Evolutionary conservation across 2,113 vertebrate genomes (phyloP).

Genomic region (Rhinolophus sinicus): DNA sequence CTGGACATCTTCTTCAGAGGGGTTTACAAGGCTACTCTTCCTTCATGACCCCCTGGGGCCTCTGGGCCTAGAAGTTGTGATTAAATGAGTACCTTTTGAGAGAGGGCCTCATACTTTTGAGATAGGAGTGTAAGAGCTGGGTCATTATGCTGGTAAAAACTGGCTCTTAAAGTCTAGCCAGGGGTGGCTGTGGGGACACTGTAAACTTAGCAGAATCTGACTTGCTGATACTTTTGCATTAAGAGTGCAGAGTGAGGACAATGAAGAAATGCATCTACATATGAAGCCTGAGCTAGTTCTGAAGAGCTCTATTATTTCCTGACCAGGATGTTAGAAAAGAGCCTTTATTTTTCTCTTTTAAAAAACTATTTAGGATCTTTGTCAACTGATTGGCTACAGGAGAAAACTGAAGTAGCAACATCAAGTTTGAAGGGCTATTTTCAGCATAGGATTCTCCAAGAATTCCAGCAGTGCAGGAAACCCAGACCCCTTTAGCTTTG

Average conservation of each 20-base stretch:
- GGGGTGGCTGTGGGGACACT: neutral
- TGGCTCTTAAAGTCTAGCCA: neutral
- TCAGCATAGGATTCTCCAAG: neutral
- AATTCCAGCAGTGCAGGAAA: neutral
- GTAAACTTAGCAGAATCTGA: neutral
- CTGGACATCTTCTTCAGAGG: neutral
- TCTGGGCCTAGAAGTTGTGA: neutral
- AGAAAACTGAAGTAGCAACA: slow-evolving; percentile 19
- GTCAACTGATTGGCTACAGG: neutral
- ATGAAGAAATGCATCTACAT: neutral
- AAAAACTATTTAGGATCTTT: neutral
- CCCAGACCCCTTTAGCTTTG: neutral
- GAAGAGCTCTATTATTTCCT: neutral
- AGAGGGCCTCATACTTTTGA: neutral
- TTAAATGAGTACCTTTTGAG: neutral
- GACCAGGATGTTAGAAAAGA: neutral
- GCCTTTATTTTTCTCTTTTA: neutral
- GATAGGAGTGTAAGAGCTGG: neutral
- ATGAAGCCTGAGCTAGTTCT: neutral
- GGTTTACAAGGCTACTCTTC: neutral
- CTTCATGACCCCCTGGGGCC: neutral
- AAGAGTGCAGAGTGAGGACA: neutral
- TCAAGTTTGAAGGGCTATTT: slow-evolving; percentile 21
- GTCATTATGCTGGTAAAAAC: neutral
- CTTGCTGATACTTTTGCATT: neutral